Evolutionary conservation across 2,888 invertebrate genomes (phyloP), one percentile per base, ranked within the genome.

Genomic region (Mythimna albipuncta): DNA sequence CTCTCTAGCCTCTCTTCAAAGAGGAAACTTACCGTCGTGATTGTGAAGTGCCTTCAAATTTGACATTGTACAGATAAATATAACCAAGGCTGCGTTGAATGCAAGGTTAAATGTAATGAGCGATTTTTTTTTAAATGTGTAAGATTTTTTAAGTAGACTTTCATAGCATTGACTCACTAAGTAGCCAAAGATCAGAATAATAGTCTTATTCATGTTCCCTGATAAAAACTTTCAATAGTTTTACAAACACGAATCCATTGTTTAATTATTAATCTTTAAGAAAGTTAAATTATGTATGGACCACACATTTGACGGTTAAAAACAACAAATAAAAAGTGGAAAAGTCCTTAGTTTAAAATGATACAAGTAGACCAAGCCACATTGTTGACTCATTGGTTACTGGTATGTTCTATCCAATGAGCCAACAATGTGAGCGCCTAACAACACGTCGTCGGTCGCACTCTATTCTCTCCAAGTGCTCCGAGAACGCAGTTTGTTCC

Each of bases 401-500:
- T 47, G 16, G 44, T 47, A 16, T 16, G 44, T 26, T 11, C 1
- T 11, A 44, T 1, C 13, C 10, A n/a, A 50, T 64, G 50, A 75
- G 21, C 6, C 32, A 59, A 32, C 52, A 44, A 44, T 50, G 21
- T 35, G 16, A 41, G 6, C 55, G 21, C 50, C 26, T 58, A 32
- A 52, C 44, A 26, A n/a, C 26, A 69, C 47, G 21, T n/a, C 38
- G 50, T 19, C 50, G 16, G 3, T 4, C 32, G 26, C 26, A 13
- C 57, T 21, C 21, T 21, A 9, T 26, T 26, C 50, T n/a, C 9
- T 58, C 4, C 52, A 38, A 72, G 62, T 58, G 55, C 26, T 64
- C 50, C n/a, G 72, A 44, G 52, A 35, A 52, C 35, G n/a, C 44
- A 47, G 77, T 77, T 57, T 19, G 72, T 44, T 19, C 57, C 55